Conservation (phyloP, 2,797 vertebrate species). For the Champsocephalus gunnari region DNA sequence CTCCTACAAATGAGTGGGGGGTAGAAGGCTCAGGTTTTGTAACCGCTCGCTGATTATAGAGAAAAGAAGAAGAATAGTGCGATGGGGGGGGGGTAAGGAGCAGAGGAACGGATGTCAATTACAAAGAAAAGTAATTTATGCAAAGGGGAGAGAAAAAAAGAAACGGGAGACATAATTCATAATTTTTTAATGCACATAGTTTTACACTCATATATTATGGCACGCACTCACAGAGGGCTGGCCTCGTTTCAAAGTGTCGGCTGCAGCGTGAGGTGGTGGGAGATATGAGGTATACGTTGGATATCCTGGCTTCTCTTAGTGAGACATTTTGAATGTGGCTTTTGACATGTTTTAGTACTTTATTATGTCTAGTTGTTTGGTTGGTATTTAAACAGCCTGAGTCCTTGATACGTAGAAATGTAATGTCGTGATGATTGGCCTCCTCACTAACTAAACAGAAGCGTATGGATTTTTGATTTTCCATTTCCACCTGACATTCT, state of each 20-base stretch:
- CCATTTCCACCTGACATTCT: no score
- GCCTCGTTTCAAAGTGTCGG: constrained; percentile 58
- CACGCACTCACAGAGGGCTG: constrained; percentile 38
- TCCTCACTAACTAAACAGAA: no score
- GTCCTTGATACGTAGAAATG: no score
- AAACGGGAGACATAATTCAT: constrained; percentile 63
- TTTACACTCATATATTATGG: constrained; percentile 46
- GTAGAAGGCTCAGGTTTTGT: constrained; percentile 80
- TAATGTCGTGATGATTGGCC: no score
- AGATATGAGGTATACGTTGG: constrained; percentile 3
- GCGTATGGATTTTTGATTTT: no score
- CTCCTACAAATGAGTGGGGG: constrained; percentile 78
- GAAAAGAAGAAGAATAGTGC: constrained; percentile 74
- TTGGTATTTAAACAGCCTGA: no score
- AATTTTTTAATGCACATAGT: constrained; percentile 69
- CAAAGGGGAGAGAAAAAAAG: constrained; percentile 44
- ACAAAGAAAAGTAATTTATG: constrained; percentile 80
- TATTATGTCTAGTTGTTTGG: no score
- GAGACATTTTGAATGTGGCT: background rate
- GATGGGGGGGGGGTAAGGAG: constrained; percentile 36
- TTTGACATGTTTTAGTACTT: background rate
- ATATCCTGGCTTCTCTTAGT: background rate
- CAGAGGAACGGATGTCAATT: constrained; percentile 80
- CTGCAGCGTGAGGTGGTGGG: constrained; percentile 31
- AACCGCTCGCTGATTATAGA: constrained; percentile 82